Base-by-base conservation (phyloP, 64 coral and sea anemone species). In the Pachyseris speciosa region DNA sequence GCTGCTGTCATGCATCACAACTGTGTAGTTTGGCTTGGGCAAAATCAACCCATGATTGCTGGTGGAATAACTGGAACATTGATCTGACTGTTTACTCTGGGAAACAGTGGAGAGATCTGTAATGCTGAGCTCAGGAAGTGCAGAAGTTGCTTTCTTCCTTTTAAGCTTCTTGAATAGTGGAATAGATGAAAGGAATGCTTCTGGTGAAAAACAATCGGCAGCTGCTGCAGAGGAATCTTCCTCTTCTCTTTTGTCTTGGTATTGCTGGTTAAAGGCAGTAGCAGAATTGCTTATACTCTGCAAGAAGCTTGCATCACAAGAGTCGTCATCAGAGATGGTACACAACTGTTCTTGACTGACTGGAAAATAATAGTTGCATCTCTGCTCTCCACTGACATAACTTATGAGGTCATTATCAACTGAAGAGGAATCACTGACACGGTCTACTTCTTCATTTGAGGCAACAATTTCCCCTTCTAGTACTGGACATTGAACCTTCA, bases 141-240 rank as follows among this genome's bases (percentile, higher is more conserved):
- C 41, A 11, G 2, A 19, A 15, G 77, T 53, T 81, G 77, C 34
- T 58, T 52, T 63, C 33, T 24, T 63, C 3, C 40, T 36, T 9
- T 44, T 76, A 2, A 63, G 31, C 20, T 38, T 81, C 10, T 41
- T 61, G 5, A 81, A 81, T 33, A 37, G 33, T 61, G 77, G 52
- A 60, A 81, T 63, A 41, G 77, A 61, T 40, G 77, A 63, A 39
- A 81, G 37, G 51, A 63, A 81, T 25, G 77, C 51, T 2, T 81
- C 77, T 61, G 77, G 52, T 39, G 77, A 61, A 81, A 81, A 81
- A 19, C 49, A 33, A 1, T 80, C 75, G 20, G 30, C 49, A 2
- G 28, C 17, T 58, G 28, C 17, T 58, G 30, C 15, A 0, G 22
- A 80, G 20, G 77, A 41, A 53, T 61, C 36, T 25, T 39, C 19